Base-by-base conservation (phyloP, 1,140 invertebrate species). In the Rhynchophorus ferrugineus region DNA sequence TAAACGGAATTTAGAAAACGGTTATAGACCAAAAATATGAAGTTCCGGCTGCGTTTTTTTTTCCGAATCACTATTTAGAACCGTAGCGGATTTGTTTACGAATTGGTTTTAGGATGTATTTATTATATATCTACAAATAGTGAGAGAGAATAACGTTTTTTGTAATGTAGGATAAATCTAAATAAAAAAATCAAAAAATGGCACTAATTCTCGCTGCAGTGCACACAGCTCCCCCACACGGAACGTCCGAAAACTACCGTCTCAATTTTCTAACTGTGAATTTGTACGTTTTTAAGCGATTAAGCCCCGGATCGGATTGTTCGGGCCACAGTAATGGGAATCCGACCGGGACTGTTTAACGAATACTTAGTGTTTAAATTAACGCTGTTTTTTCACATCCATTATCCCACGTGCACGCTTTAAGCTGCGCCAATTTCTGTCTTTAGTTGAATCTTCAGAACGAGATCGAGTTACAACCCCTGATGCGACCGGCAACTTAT, bases 151-250 rank as follows among this genome's bases (percentile, higher is more conserved):
- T 6, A 29, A 29, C 24, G 24, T 5, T 29, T 5, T 29, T 29
- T 6, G 11, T 55, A 47, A 42, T 22, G 45, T 59, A 59, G 48
- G 48, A 54, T 46, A 50, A 54, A 22, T 3, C 20, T 49, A 35
- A 44, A 43, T 17, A 11, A 22, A 53, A 39, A 45, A 53, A 22
- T 38, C 34, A 53, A 53, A n/a, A n/a, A n/a, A 58, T 47, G 62
- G 61, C 63, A 65, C 63, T 58, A 65, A 61, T 47, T 60, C 46
- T 47, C 45, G 61, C 62, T 50, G 61, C 61, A 61, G 63, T 63
- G 64, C 64, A 64, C 64, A 53, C n/a, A 42, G 11, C 38, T 37
- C 38, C 45, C 62, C 62, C 62, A 57, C 60, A 51, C 47, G 49
- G 54, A 58, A 63, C 64, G 64, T 66, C 64, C 64, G 64, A 52